Conservation (phyloP, 2,888 invertebrate genomes). For the Drepana falcataria region DNA sequence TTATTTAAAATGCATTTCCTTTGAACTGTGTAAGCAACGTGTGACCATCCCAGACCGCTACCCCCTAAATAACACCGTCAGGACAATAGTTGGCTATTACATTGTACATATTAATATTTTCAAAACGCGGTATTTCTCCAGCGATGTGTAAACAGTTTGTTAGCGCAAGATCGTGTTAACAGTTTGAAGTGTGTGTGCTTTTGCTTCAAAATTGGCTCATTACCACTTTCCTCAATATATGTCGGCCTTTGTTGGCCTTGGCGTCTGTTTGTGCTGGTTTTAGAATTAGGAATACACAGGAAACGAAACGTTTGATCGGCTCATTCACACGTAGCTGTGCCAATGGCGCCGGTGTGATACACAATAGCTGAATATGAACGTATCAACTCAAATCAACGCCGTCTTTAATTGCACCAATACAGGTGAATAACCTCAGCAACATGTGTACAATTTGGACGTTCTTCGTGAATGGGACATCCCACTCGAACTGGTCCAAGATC, state of each 20-base stretch:
- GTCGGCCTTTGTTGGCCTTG: constrained; percentile 41
- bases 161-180: constrained; percentile 35
- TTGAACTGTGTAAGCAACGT: too few relatives aligned
- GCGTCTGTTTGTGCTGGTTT: constrained; percentile 31
- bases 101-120: background rate
- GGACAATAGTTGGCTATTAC: background rate
- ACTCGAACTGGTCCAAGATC: constrained; percentile 33
- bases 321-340: constrained; percentile 12
- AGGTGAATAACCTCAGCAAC: constrained; percentile 45
- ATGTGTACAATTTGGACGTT: constrained; percentile 38
- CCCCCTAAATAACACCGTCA: background rate
- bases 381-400: constrained; percentile 35
- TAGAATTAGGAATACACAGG: constrained; percentile 25
- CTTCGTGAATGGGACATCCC: constrained; percentile 62
- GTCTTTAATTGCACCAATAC: constrained; percentile 44
- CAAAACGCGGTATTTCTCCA: constrained; percentile 2
- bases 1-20: too few relatives aligned
- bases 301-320: constrained; percentile 16
- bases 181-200: constrained; percentile 34
- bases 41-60: background rate
- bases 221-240: constrained; percentile 46
- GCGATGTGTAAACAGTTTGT: constrained; percentile 26
- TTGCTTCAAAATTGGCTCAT: constrained; percentile 41
- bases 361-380: constrained; percentile 6
- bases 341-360: constrained; percentile 13